Base-by-base conservation (phyloP, 2,888 invertebrate genomes). In the Macropis europaea region DNA sequence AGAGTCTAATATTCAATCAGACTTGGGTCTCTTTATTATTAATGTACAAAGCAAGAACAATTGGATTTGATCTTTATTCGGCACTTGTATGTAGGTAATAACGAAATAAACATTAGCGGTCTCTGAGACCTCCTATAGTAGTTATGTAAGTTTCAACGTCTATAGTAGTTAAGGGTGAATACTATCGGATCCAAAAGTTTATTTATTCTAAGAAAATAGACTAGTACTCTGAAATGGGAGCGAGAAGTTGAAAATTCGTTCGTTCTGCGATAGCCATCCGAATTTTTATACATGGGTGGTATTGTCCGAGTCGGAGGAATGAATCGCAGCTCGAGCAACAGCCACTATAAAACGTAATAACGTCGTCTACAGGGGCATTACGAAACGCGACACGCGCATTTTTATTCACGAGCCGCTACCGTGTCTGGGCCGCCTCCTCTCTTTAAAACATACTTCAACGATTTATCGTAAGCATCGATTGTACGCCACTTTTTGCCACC, bases 381-480 rank as follows among this genome's bases (percentile, higher is more conserved):
- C 50, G 54, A 71, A 71, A 71, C 48, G 30, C 30, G 28, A 59
- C 60, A 36, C 40, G 26, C n/a, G 34, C 0, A 70, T 36, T 69
- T 60, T 69, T 60, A 53, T 54, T 50, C 54, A 17, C 0, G 17
- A 66, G n/a, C 11, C 15, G 43, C 38, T 45, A 45, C 52, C 38
- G 26, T 26, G 22, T 19, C 22, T 3, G 30, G 30, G 19, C 34
- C 32, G 5, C 9, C 26, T 15, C 13, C 22, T 57, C 15, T 32
- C 3, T 3, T 3, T 9, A 24, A 5, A 24, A 50, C 50, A 40
- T 32, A n/a, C 15, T 53, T 9, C 42, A 69, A 50, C 45, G 71
- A 60, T 64, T 64, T 73, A 72, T 57, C 61, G 57, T 19, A 3
- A 43, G 57, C 52, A 53, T 57, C 38, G 66, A 62, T 57, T 62